Evolutionary conservation across 2,888 invertebrate species (phyloP).

Genomic region (Ormyrus pomaceus): DNA sequence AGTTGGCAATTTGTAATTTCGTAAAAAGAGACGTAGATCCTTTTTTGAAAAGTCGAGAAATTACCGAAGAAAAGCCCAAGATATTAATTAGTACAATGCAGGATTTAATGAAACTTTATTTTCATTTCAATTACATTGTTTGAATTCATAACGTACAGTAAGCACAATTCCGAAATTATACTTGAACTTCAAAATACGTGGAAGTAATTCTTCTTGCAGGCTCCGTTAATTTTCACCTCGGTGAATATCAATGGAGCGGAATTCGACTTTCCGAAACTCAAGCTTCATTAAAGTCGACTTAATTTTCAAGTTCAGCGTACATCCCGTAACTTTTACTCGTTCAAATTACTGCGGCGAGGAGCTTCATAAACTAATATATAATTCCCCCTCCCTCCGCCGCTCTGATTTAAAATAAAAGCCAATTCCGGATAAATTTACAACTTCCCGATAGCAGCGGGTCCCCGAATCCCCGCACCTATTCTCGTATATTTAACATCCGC

Average conservation of each 20-base stretch:
- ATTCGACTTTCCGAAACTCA: slow-evolving; percentile 15
- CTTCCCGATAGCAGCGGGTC: background rate
- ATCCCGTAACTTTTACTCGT: slow-evolving; percentile 25
- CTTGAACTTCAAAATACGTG: background rate
- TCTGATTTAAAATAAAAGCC: slow-evolving; percentile 11
- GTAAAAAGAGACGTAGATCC: too few species aligned
- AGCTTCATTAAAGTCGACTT: slow-evolving; percentile 32
- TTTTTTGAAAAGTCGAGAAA: too few species aligned
- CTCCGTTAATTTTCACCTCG: slow-evolving; percentile 21
- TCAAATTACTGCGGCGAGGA: background rate
- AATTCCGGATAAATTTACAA: too few species aligned
- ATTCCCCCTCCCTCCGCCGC: background rate
- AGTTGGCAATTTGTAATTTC: too few species aligned
- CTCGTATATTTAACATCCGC: slow-evolving; percentile 4
- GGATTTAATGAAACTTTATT: too few species aligned
- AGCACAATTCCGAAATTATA: background rate
- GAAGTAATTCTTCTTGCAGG: background rate
- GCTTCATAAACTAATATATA: slow-evolving; percentile 11
- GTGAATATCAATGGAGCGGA: slow-evolving; percentile 40
- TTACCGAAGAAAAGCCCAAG: too few species aligned
- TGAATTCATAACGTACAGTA: background rate
- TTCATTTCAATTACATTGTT: background rate
- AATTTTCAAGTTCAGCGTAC: slow-evolving; percentile 42
- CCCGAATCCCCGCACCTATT: background rate
- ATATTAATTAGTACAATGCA: too few species aligned